Conservation (phyloP, 2,888 invertebrate genomes). For the Gnatocerus cornutus region DNA sequence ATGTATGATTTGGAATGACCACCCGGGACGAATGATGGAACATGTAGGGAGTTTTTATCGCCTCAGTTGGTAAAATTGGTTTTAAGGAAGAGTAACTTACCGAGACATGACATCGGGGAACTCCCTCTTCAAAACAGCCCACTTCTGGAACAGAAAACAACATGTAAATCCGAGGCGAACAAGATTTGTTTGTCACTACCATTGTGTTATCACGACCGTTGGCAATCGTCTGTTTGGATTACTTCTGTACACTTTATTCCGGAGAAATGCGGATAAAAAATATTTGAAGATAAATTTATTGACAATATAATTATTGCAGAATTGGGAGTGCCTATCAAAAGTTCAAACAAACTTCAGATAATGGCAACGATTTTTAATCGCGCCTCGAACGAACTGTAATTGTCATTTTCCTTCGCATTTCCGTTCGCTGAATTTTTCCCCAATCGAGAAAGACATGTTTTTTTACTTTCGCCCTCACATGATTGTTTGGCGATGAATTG, state of each 20-base stretch:
- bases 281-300: constrained; percentile 52
- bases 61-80: constrained; percentile 25
- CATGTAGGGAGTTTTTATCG: constrained; percentile 17
- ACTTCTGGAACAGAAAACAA: constrained; percentile 60
- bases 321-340: constrained; percentile 63
- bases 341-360: constrained; percentile 56
- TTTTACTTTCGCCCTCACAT: constrained; percentile 60
- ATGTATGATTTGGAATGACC: constrained; percentile 40
- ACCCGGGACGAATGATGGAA: constrained; percentile 40
- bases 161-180: background rate
- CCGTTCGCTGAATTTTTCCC: constrained; percentile 65
- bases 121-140: constrained; percentile 55
- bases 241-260: constrained; percentile 39
- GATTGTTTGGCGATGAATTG: constrained; percentile 69
- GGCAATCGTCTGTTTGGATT: constrained; percentile 12
- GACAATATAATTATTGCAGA: constrained; percentile 58
- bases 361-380: constrained; percentile 43
- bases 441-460: constrained; percentile 68
- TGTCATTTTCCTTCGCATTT: constrained; percentile 70
- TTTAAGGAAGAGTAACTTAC: constrained; percentile 61
- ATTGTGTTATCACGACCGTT: constrained; percentile 32
- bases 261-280: constrained; percentile 40
- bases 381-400: constrained; percentile 56
- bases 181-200: constrained; percentile 22
- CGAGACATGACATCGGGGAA: constrained; percentile 65